Percentiles rank a stretch among this genome's conserved stretches.
Conservation (phyloP, 2,797 vertebrate species). For the Sebastes melanostomus region DNA sequence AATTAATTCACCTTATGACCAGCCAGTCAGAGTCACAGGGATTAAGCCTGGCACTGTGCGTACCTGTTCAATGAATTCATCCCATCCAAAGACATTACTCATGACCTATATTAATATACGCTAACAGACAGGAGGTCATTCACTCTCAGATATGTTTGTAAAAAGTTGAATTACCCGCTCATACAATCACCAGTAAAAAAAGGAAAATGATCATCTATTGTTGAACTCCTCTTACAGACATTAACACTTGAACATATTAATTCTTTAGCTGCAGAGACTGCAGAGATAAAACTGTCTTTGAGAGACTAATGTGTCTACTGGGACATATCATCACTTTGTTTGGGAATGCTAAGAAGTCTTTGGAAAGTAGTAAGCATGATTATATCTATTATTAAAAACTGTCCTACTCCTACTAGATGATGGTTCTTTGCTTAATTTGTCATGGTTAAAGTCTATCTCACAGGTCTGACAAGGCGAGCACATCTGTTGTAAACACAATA, state of each 20-base stretch:
- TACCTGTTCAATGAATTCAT: constrained; percentile 54
- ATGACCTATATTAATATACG: constrained; percentile 60
- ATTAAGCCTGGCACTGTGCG: constrained; percentile 49
- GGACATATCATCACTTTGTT: background rate
- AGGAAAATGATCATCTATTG: background rate
- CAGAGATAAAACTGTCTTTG: background rate
- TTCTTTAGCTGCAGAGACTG: background rate
- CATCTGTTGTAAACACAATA: too few species aligned
- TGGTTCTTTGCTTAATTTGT: too few species aligned
- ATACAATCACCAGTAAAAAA: background rate
- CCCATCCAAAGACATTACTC: constrained; percentile 26
- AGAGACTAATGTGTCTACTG: background rate
- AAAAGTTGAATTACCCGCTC: background rate
- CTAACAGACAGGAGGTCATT: constrained; percentile 2
- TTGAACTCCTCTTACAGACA: background rate
- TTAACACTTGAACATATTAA: background rate
- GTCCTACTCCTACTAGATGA: background rate
- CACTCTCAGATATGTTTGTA: background rate
- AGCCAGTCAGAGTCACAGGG: constrained; percentile 53
- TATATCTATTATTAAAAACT: background rate
- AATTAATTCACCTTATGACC: constrained; percentile 62
- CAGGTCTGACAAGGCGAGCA: background rate
- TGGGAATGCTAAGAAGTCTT: background rate
- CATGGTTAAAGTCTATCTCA: too few species aligned
- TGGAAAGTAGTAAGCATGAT: background rate